Conservation (phyloP, 2,888 invertebrate genomes). For the Tipula helvola region DNA sequence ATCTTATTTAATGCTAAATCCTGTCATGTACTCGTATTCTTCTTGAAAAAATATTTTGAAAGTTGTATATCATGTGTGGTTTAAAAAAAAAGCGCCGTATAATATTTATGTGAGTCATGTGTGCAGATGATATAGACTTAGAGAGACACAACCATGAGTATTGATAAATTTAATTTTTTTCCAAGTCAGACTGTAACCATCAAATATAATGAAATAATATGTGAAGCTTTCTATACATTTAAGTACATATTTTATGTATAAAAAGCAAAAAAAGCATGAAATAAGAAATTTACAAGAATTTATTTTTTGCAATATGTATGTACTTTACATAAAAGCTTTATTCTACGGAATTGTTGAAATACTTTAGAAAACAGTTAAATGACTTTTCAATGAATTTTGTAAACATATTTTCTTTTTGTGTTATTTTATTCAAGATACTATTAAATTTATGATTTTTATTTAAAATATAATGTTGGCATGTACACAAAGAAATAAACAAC, state of each 20-base stretch:
- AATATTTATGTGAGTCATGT: not conserved
- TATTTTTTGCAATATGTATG: not conserved
- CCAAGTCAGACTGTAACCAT: not conserved
- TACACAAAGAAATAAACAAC: not conserved
- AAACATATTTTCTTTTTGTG: not conserved
- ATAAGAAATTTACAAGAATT: not conserved
- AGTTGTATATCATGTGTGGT: no score
- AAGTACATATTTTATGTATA: not conserved
- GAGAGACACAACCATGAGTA: not conserved
- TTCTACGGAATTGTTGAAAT: not conserved
- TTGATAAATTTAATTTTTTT: not conserved
- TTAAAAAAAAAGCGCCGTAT: no score
- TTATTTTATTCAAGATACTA: not conserved
- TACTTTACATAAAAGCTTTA: not conserved
- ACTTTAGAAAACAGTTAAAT: not conserved
- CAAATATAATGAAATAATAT: not conserved
- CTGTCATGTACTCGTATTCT: not conserved
- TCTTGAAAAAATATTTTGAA: not conserved
- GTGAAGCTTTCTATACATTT: not conserved
- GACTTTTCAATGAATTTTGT: not conserved
- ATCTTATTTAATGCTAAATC: not conserved
- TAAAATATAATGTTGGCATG: not conserved
- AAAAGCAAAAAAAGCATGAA: not conserved
- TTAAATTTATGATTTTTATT: slow-evolving; percentile 4
- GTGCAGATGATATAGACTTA: not conserved